Conservation (phyloP, 2,888 invertebrate genomes). For the Drosophila formosana region DNA sequence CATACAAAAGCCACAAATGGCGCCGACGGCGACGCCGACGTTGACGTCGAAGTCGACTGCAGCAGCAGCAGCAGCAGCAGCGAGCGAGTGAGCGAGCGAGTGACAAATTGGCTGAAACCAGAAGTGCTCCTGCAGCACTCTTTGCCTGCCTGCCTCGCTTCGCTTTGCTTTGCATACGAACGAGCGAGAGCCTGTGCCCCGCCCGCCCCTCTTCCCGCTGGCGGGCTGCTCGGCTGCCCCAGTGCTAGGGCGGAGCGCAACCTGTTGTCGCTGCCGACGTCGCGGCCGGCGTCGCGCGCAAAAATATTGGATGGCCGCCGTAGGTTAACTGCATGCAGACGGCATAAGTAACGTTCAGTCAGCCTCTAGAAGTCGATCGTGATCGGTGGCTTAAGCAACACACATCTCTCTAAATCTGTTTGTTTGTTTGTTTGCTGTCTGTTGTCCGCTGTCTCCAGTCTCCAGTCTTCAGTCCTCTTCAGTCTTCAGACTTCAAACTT, state of each 20-base stretch:
- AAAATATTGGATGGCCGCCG: constrained; percentile 72
- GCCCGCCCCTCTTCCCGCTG: background rate
- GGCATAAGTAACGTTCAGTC: constrained; percentile 80
- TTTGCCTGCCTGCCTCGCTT: too few relatives aligned
- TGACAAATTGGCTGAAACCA: constrained; percentile 76
- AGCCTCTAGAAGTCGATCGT: constrained; percentile 77
- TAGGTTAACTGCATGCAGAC: constrained; percentile 78
- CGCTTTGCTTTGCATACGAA: constrained; percentile 56
- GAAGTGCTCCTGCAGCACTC: constrained; percentile 68
- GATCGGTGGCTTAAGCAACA: constrained; percentile 67
- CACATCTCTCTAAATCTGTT: constrained; percentile 9
- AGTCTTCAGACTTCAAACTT: constrained; percentile 5
- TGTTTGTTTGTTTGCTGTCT: constrained; percentile 6
- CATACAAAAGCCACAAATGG: constrained; percentile 35
- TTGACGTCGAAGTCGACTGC: constrained; percentile 7
- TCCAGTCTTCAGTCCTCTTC: constrained; percentile 32
- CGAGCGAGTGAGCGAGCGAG: background rate
- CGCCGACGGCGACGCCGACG: constrained; percentile 21
- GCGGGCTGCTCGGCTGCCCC: constrained; percentile 1
- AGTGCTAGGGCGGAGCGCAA: constrained; percentile 49
- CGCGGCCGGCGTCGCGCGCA: constrained; percentile 15
- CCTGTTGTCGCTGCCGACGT: constrained; percentile 38
- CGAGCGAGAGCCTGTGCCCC: constrained; percentile 27
- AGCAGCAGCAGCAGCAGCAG: constrained; percentile 20
- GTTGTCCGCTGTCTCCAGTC: constrained; percentile 32